Evolutionary conservation across 2,888 invertebrate genomes (phyloP).

Genomic region (Drosophila ustulata): DNA sequence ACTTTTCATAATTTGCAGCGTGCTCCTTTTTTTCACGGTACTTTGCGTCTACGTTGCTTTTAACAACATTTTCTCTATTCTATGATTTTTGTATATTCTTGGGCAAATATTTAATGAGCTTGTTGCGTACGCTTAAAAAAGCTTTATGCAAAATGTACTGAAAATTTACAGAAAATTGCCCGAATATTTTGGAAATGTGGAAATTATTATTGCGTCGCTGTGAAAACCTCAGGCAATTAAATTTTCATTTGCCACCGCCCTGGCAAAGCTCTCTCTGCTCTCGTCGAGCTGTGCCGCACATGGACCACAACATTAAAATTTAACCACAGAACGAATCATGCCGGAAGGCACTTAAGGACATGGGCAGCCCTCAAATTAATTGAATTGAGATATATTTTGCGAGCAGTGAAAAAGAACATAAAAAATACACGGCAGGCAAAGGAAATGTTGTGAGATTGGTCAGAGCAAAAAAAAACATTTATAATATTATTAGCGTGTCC

Average conservation of each 20-base stretch:
- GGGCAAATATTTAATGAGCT: slow-evolving; percentile 54
- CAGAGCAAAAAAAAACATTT: slow-evolving; percentile 51
- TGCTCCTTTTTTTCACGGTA: slow-evolving; percentile 52
- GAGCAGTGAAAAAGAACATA: slow-evolving; percentile 23
- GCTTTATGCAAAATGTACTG: slow-evolving; percentile 16
- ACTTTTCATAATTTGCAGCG: slow-evolving; percentile 71
- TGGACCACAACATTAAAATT: slow-evolving; percentile 69
- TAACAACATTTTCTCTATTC: slow-evolving; percentile 24
- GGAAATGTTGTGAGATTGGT: slow-evolving; percentile 23
- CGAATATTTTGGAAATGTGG: slow-evolving; percentile 3
- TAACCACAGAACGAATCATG: slow-evolving; percentile 53
- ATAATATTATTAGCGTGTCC: slow-evolving; percentile 66
- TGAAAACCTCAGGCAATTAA: slow-evolving; percentile 66
- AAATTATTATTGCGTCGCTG: slow-evolving; percentile 22
- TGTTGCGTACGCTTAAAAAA: slow-evolving; percentile 18
- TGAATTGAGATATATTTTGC: slow-evolving; percentile 64
- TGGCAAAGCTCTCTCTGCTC: slow-evolving; percentile 34
- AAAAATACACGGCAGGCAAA: slow-evolving; percentile 17
- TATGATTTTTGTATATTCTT: neutral
- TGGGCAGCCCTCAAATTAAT: slow-evolving; percentile 60
- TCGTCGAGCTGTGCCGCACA: slow-evolving; percentile 21
- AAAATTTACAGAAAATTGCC: slow-evolving; percentile 13
- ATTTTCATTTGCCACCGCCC: slow-evolving; percentile 61
- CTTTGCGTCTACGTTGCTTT: slow-evolving; percentile 54
- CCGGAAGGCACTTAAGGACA: slow-evolving; percentile 52